Percentiles rank a stretch among this genome's conserved stretches.
Conservation (phyloP, 2,888 invertebrate species). For the Emmelina monodactyla region DNA sequence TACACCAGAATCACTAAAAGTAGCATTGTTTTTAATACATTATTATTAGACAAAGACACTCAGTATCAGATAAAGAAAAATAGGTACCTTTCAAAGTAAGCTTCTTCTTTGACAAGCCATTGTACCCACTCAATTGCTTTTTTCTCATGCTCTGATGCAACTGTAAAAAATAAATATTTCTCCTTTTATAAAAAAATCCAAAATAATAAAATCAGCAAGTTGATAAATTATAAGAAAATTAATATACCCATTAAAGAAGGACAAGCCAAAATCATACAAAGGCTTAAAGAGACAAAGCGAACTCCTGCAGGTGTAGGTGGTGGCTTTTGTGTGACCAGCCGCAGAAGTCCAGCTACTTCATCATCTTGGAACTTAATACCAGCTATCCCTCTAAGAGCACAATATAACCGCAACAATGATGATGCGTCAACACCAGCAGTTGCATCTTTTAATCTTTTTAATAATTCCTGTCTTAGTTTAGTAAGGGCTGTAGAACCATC, state of each 20-base stretch:
- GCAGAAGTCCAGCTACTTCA: constrained; percentile 83
- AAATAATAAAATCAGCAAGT: background rate
- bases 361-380: constrained; percentile 93
- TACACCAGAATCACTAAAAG: constrained; percentile 81
- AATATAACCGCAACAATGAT: constrained; percentile 88
- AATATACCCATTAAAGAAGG: constrained; percentile 77
- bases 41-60: background rate
- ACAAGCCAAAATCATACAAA: constrained; percentile 94
- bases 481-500: constrained; percentile 72
- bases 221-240: background rate
- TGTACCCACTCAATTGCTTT: constrained; percentile 92
- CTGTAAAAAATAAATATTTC: constrained; percentile 37
- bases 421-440: constrained; percentile 83
- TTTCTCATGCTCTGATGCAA: constrained; percentile 80
- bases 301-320: constrained; percentile 92
- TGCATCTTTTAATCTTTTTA: constrained; percentile 74
- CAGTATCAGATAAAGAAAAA: too few relatives aligned
- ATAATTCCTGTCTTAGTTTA: constrained; percentile 79
- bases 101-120: constrained; percentile 91
- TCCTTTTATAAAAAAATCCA: background rate
- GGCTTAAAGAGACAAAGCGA: constrained; percentile 88
- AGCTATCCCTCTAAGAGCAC: constrained; percentile 91
- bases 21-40: too few relatives aligned
- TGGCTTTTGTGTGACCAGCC: constrained; percentile 87
- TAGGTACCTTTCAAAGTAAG: constrained; percentile 79